Evolutionary conservation across 2,113 vertebrate species (phyloP).

Genomic region (Turdus rufiventris): DNA sequence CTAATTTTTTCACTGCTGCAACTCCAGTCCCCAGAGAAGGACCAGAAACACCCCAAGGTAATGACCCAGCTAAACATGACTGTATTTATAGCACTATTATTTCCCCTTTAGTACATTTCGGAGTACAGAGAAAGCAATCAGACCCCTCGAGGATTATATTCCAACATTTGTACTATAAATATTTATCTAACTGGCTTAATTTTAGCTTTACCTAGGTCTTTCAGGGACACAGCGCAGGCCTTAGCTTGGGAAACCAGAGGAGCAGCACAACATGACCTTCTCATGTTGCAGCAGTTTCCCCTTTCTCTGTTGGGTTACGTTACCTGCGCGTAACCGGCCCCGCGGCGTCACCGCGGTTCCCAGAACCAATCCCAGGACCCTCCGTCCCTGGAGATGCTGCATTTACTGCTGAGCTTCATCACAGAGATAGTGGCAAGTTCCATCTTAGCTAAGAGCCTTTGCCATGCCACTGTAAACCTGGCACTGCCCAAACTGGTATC

Average conservation of each 20-base stretch:
- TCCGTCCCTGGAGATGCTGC: background rate
- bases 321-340: background rate
- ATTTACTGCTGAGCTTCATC: background rate
- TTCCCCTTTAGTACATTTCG: background rate
- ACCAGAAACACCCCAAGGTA: constrained; percentile 13
- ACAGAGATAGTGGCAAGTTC: background rate
- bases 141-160: constrained; percentile 22
- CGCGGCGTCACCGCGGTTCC: background rate
- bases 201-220: constrained; percentile 44
- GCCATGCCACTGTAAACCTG: background rate
- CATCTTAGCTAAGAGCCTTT: background rate
- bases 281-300: constrained; percentile 13
- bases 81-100: constrained; percentile 40
- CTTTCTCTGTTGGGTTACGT: background rate
- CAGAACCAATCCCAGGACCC: background rate
- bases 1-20: background rate
- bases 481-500: background rate
- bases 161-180: constrained; percentile 39
- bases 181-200: constrained; percentile 37
- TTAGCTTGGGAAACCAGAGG: constrained; percentile 28
- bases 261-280: constrained; percentile 51
- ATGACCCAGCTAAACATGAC: background rate
- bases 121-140: background rate
- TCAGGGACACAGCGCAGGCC: background rate
- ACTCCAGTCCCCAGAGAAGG: background rate